phyloP scores from a whole-genome alignment of 2,797 vertebrate genomes.

The Limnodromus scolopaceus region DNA sequence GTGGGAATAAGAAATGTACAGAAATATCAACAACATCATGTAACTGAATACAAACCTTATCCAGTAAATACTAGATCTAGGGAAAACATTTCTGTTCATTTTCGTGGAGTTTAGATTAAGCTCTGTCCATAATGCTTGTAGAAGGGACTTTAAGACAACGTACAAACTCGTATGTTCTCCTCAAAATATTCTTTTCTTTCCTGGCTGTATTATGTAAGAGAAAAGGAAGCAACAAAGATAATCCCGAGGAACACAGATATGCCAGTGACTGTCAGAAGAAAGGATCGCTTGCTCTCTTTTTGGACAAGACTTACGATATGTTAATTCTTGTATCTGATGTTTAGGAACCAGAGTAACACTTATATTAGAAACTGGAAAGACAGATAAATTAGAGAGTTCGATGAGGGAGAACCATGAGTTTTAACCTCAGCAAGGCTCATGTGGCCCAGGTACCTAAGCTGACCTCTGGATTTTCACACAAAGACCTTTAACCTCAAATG shows the following conservation, averaged over 20 bases:
- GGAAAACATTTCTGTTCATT: neutral
- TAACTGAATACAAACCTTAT: neutral
- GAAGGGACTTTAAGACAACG: neutral
- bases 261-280: neutral
- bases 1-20: neutral
- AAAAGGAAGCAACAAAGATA: neutral
- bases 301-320: neutral
- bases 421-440: neutral
- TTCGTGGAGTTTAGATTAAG: neutral
- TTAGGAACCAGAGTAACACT: neutral
- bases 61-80: neutral
- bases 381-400: neutral
- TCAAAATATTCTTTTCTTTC: neutral
- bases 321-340: neutral
- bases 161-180: rapidly evolving
- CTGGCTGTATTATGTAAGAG: neutral
- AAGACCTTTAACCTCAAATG: neutral
- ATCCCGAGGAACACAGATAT: neutral
- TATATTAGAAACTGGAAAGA: neutral
- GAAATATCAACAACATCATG: neutral
- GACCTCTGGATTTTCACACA: neutral
- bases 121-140: neutral
- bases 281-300: neutral
- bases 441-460: rapidly evolving
- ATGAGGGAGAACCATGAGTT: neutral